phyloP scores from a whole-genome alignment of 1,140 invertebrate genomes.

The Eurosta solidaginis region DNA sequence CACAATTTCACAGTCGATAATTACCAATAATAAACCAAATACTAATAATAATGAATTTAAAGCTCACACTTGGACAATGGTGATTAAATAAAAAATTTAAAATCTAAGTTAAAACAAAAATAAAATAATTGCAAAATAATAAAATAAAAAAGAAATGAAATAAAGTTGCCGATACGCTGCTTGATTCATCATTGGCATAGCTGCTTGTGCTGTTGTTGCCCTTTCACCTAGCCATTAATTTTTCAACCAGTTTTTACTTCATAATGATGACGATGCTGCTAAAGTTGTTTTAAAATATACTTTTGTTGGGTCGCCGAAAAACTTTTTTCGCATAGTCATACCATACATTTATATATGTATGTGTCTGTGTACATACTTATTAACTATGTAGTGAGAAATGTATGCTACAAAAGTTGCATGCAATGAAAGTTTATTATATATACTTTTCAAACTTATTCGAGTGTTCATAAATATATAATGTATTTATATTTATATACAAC shows the following conservation, averaged over 20 bases:
- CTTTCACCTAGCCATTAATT: not conserved
- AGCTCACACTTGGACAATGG: not conserved
- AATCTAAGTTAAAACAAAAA: not conserved
- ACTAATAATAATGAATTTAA: too few species aligned
- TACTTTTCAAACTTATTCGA: not conserved
- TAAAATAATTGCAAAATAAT: not conserved
- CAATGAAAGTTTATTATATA: slow-evolving; percentile 10
- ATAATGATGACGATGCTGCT: not conserved
- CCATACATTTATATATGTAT: not conserved
- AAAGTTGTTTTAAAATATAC: not conserved
- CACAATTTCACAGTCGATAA: not conserved
- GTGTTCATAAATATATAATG: not conserved
- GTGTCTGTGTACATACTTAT: not conserved
- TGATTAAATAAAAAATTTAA: not conserved
- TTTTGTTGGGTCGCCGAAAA: not conserved
- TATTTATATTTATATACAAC: not conserved
- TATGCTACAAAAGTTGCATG: slow-evolving; percentile 5
- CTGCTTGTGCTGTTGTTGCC: not conserved
- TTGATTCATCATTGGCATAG: not conserved
- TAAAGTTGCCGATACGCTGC: not conserved
- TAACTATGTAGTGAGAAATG: not conserved
- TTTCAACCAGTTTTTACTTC: not conserved
- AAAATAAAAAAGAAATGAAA: not conserved
- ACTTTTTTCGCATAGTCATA: not conserved
- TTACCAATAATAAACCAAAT: slow-evolving; percentile 21